Evolutionary conservation across 2,797 vertebrate species (phyloP).

Genomic region (Geotrypetes seraphini): DNA sequence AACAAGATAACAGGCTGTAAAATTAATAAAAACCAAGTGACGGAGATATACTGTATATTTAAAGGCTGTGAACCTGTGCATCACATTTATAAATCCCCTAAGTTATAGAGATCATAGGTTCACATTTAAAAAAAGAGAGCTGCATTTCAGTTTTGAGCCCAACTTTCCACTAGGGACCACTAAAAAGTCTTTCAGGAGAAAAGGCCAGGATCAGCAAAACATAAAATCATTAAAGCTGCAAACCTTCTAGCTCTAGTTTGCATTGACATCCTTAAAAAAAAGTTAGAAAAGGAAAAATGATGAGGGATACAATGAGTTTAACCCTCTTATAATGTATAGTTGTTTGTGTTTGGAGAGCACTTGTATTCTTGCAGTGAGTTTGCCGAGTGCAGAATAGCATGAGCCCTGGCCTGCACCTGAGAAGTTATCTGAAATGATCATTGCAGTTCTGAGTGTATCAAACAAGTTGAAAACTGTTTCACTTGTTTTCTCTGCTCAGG

Average conservation of each 20-base stretch:
- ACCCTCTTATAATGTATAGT: conserved; percentile 32
- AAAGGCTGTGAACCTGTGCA: conserved; percentile 13
- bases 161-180: conserved; percentile 54
- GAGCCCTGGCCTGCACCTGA: neutral
- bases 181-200: conserved; percentile 62
- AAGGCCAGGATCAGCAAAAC: conserved; percentile 62
- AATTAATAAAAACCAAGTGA: conserved; percentile 16
- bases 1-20: conserved; percentile 17
- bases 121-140: conserved; percentile 52
- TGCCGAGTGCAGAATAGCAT: neutral
- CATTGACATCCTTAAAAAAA: conserved; percentile 53
- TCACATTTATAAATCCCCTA: conserved; percentile 41
- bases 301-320: conserved; percentile 50
- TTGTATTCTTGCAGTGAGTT: conserved; percentile 14
- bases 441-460: too few relatives aligned
- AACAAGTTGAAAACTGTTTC: too few relatives aligned
- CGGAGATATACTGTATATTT: conserved; percentile 9
- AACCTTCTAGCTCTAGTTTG: conserved; percentile 51
- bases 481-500: too few relatives aligned
- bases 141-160: conserved; percentile 63
- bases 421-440: too few relatives aligned
- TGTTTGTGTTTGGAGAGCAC: conserved; percentile 7
- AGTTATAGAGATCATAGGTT: conserved; percentile 34
- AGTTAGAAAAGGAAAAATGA: conserved; percentile 62
- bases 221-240: conserved; percentile 57